Conservation (phyloP, 2,113 vertebrate species). For the Leptobrachium ailaonicum region DNA sequence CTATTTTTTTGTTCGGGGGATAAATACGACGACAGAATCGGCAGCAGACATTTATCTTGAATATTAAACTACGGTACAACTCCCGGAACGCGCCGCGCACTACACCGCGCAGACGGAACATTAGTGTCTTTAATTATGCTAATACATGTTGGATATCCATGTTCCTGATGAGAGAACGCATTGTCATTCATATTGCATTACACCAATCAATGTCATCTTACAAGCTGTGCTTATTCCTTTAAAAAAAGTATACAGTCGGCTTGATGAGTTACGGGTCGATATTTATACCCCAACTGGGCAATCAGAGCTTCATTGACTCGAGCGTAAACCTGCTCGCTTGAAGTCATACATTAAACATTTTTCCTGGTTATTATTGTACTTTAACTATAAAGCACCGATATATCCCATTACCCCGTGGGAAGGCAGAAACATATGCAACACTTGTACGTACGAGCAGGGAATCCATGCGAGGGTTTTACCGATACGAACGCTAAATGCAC, state of each 20-base stretch:
- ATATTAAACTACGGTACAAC: neutral
- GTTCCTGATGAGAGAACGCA: neutral
- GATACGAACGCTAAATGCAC: too few species aligned
- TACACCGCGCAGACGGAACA: neutral
- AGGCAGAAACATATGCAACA: too few species aligned
- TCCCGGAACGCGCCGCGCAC: neutral
- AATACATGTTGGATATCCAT: neutral
- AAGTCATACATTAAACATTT: too few species aligned
- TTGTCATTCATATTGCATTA: neutral
- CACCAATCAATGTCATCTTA: neutral
- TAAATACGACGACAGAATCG: constrained; percentile 5
- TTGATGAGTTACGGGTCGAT: neutral
- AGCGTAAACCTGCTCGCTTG: neutral
- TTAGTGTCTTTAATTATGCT: too few species aligned
- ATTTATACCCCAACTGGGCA: neutral
- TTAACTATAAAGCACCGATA: too few species aligned
- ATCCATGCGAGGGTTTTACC: too few species aligned
- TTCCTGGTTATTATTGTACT: too few species aligned
- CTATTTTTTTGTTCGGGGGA: constrained; percentile 6
- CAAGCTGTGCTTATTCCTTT: neutral
- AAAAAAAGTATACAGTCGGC: neutral
- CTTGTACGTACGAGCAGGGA: too few species aligned
- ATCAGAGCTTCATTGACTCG: neutral
- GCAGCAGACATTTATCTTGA: neutral
- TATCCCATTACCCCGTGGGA: too few species aligned